Base-by-base conservation (phyloP, 2,888 invertebrate species). In the Gastracanthus pulcherrimus region DNA sequence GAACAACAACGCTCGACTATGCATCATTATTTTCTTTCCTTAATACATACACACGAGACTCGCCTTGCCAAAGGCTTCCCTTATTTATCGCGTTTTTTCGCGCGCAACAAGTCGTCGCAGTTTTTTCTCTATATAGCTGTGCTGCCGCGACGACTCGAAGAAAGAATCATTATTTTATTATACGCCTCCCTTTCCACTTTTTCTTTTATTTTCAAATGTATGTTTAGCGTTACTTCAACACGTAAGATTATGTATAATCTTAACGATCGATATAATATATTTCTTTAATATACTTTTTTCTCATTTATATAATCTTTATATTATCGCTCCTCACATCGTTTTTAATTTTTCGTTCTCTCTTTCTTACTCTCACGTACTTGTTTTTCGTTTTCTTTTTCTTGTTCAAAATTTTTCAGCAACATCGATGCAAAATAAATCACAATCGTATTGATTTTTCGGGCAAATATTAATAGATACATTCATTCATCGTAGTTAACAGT, bases 341-440 rank as follows among this genome's bases (percentile, higher is more conserved):
- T 66, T 23, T 48, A 19, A 72, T 45, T 82, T 81, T 74, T 76
- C 45, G 29, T 55, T 55, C 71, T 77, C 66, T 84, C 62, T 66
- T 80, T 82, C 55, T 75, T 69, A 75, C 48, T 80, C 60, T 48
- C 60, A 74, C 67, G n/a, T 29, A 48, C 19, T 60, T n/a, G n/a
- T n/a, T 74, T 84, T 82, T 82, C 79, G 72, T 72, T 51, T 85
- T 84, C 80, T 82, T 67, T 84, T 82, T 75, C 81, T 84, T 82
- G 83, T 78, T 83, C 83, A 75, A 19, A 81, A 60, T 69, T 58
- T 64, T 16, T 79, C 29, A 79, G 76, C 79, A 80, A 80, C 86
- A 87, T 89, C 87, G 88, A 90, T 89, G 88, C 86, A 89, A 89
- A 89, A 88, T 89, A 87, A 89, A 90, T 90, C 88, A 90, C 88